Evolutionary conservation across 1,140 invertebrate species (phyloP).

Genomic region (Conus betulinus): DNA sequence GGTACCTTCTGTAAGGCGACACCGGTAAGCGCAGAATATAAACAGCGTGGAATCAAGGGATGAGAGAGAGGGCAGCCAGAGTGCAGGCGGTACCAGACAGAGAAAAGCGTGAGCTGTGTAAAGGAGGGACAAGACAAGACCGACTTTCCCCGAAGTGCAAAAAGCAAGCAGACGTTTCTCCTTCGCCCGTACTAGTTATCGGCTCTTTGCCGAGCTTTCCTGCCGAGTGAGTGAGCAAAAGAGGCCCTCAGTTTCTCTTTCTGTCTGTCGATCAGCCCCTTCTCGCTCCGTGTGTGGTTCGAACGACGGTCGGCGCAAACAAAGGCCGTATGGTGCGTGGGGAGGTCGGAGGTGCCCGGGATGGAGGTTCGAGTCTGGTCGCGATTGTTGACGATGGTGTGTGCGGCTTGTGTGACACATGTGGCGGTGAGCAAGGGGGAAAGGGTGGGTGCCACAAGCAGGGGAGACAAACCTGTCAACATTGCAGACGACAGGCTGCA

Average conservation of each 20-base stretch:
- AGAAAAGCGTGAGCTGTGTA: background rate
- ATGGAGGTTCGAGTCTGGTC: conserved; percentile 28
- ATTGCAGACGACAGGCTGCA: conserved; percentile 4
- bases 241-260: background rate
- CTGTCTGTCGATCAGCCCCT: background rate
- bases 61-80: conserved; percentile 6
- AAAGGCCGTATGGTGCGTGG: conserved; percentile 12
- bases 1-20: background rate
- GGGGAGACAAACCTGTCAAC: background rate
- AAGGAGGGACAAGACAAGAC: background rate
- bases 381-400: background rate
- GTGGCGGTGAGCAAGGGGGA: background rate
- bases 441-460: conserved; percentile 18
- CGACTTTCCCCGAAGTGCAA: background rate
- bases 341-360: background rate
- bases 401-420: background rate
- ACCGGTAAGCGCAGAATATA: background rate
- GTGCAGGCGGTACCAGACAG: background rate
- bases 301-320: too few species aligned
- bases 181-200: background rate
- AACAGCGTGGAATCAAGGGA: conserved; percentile 1
- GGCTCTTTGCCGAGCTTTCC: background rate
- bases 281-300: too few species aligned
- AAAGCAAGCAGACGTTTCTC: too few species aligned
- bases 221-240: background rate